Evolutionary conservation across 2,888 invertebrate species (phyloP).

Genomic region (Caradrina kadenii): DNA sequence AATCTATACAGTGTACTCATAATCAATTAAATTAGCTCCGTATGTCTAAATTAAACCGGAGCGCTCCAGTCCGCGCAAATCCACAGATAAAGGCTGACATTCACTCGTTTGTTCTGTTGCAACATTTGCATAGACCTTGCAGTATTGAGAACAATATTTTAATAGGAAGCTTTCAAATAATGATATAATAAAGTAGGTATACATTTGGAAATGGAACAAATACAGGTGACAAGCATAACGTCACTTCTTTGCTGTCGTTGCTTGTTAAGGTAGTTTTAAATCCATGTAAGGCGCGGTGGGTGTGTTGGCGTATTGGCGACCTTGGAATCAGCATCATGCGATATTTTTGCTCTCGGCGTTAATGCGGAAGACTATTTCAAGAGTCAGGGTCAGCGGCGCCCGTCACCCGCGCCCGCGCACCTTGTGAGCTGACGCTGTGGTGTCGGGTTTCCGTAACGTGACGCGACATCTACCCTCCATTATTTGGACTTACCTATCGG

Average conservation of each 20-base stretch:
- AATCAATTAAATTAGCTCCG: conserved; percentile 49
- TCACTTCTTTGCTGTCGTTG: conserved; percentile 47
- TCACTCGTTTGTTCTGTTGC: conserved; percentile 55
- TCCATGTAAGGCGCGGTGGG: conserved; percentile 79
- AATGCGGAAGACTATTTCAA: conserved; percentile 91
- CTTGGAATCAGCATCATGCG: conserved; percentile 87
- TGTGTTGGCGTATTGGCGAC: conserved; percentile 73
- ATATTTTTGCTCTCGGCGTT: conserved; percentile 88
- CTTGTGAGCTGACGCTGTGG: conserved; percentile 72
- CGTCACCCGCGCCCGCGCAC: conserved; percentile 82
- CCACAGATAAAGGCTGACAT: conserved; percentile 52
- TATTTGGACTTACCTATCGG: conserved; percentile 16
- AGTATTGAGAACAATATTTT: conserved; percentile 45
- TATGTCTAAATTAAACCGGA: conserved; percentile 43
- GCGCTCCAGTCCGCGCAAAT: conserved; percentile 36
- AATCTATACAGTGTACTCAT: conserved; percentile 18
- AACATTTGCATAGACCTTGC: conserved; percentile 63
- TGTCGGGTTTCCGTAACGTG: conserved; percentile 80
- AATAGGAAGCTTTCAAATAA: conserved; percentile 46
- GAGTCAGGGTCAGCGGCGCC: conserved; percentile 88
- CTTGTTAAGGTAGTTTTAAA: conserved; percentile 74
- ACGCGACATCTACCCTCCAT: conserved; percentile 71
- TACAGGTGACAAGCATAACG: conserved; percentile 57
- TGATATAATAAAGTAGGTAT: conserved; percentile 20
- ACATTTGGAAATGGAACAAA: conserved; percentile 7